phyloP scores from a whole-genome alignment of 2,113 vertebrate genomes.

The Peucedramus taeniatus region DNA sequence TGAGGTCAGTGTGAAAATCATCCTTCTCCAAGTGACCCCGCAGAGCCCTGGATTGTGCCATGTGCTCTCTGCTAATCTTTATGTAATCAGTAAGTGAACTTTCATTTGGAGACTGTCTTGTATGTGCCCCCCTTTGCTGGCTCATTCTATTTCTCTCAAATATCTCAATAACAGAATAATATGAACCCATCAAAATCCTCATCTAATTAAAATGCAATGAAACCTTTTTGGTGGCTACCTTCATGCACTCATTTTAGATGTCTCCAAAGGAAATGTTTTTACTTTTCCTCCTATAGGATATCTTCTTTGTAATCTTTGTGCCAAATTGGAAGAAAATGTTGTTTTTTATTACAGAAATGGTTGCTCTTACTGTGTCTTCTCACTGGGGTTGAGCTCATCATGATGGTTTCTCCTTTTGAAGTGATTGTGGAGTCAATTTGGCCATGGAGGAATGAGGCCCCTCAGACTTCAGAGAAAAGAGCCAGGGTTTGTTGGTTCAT shows the following conservation, averaged over 20 bases:
- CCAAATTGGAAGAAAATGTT: not conserved
- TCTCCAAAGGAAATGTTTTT: not conserved
- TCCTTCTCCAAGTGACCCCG: rapidly evolving
- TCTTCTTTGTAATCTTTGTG: not conserved
- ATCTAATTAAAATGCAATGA: not conserved
- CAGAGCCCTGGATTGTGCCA: not conserved
- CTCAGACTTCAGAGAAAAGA: not conserved
- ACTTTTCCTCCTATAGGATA: not conserved
- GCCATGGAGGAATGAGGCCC: not conserved
- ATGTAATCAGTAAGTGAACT: not conserved
- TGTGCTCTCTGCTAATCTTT: not conserved
- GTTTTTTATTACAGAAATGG: not conserved
- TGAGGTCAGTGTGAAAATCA: not conserved
- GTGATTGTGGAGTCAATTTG: not conserved
- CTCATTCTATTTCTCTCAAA: not conserved
- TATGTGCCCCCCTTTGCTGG: not conserved
- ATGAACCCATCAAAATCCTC: not conserved
- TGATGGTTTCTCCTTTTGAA: not conserved
- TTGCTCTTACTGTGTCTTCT: not conserved
- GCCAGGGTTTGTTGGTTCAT: not conserved
- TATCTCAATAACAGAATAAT: not conserved
- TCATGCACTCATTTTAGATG: not conserved
- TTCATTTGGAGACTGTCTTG: not conserved
- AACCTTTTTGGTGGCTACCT: not conserved
- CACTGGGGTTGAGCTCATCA: not conserved